Base-by-base conservation (phyloP, 1,140 invertebrate species). In the Papilio polyxenes region DNA sequence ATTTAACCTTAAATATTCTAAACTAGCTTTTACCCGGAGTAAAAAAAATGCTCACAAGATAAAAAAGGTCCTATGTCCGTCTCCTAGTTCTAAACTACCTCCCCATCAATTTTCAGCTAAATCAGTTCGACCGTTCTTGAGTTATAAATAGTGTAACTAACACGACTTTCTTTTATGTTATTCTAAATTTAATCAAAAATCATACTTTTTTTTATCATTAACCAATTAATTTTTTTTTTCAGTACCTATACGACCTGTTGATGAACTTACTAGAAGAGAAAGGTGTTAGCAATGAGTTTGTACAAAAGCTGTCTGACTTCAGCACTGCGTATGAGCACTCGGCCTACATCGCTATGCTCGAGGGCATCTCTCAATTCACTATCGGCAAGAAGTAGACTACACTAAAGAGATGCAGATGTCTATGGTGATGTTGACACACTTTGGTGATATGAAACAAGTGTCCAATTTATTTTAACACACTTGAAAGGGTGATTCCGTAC, bases 251-350 rank as follows among this genome's bases (percentile, higher is more conserved):
- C 90, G 98, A 99, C 92, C 95, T 99, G 31, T 94, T 99, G 65
- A 98, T 99, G 97, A 98, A 99, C 89, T 96, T 98, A 82, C 95
- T 99, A 77, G 98, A 99, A 91, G 98, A 99, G 89, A 98, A 98
- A 88, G 98, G 98, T 48, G 95, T 99, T 81, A 97, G 97, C 82
- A 98, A 98, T 91, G 98, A 98, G 84, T 99, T 99, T 95, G 97
- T 96, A 11, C 97, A 98, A 81, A 98, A 98, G 91, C 87, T 99
- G 1, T 96, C 97, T 0, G 96, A 98, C 69, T 96, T 98, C 84
- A 98, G 97, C 89, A 99, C 98, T 3, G 95, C 95, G 17, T 99
- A 99, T 89, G 98, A 99, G 93, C 98, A 99, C 88, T 95, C 96
- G 4, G 96, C 97, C 2, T 99, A 99, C 90, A 97, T 99, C 87